Percentiles rank a stretch among this genome's conserved stretches.
Evolutionary conservation across 2,113 vertebrate genomes (phyloP).

Genomic region (Sciurus niger): DNA sequence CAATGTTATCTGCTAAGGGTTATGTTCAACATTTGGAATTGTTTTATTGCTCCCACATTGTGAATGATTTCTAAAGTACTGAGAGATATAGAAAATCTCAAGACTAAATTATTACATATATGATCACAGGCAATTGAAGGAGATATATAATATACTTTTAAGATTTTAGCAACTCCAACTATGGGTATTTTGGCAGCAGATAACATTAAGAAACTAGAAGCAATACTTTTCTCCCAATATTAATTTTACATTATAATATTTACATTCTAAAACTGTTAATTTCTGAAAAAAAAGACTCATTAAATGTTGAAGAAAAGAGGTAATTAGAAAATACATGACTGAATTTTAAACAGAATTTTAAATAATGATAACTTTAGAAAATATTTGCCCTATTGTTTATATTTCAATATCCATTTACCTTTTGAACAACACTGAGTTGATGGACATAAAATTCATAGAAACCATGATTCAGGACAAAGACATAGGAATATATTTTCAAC

Average conservation of each 20-base stretch:
- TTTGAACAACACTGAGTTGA: constrained; percentile 72
- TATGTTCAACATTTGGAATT: not conserved
- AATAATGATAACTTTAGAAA: not conserved
- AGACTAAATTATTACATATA: not conserved
- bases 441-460: constrained; percentile 70
- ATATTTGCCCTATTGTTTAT: constrained; percentile 34
- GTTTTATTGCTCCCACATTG: not conserved
- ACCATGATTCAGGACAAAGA: constrained; percentile 65
- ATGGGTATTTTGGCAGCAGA: not conserved
- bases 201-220: not conserved
- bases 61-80: not conserved
- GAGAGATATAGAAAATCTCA: not conserved
- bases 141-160: not conserved
- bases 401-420: constrained; percentile 3
- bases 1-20: not conserved
- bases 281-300: not conserved
- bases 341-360: not conserved
- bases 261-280: not conserved
- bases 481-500: constrained; percentile 70
- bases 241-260: not conserved
- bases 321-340: not conserved
- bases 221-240: not conserved
- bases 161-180: not conserved
- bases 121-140: not conserved
- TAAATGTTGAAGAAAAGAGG: not conserved